Evolutionary conservation across 2,888 invertebrate species (phyloP).

Genomic region (Folsomia candida): DNA sequence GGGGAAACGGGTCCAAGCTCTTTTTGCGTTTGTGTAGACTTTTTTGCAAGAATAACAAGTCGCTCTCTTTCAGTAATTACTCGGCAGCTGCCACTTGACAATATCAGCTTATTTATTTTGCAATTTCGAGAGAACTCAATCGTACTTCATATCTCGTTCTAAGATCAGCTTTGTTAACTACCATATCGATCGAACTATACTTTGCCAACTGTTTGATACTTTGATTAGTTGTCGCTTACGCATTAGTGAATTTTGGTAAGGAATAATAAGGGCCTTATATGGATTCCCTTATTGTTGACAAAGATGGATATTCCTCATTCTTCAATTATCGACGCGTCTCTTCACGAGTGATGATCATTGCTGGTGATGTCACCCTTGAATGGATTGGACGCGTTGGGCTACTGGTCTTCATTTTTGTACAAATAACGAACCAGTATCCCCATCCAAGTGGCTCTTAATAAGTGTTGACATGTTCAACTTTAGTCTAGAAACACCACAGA

Average conservation of each 20-base stretch:
- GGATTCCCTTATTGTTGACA: background rate
- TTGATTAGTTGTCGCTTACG: background rate
- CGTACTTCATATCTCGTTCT: background rate
- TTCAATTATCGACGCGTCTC: background rate
- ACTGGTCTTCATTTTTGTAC: background rate
- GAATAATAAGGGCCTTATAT: background rate
- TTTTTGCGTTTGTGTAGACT: too few relatives aligned
- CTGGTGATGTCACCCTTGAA: background rate
- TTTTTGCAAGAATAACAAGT: too few relatives aligned
- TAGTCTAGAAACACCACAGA: too few relatives aligned
- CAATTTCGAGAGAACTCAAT: background rate
- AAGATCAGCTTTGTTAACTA: background rate
- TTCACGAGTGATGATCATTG: background rate
- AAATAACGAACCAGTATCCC: background rate
- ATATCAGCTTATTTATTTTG: background rate
- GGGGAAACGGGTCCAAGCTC: too few relatives aligned
- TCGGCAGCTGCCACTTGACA: background rate
- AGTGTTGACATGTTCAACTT: background rate
- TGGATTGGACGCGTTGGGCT: background rate
- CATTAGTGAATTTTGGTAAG: background rate
- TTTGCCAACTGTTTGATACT: background rate
- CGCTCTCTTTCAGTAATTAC: background rate
- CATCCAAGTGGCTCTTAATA: background rate
- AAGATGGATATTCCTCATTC: background rate
- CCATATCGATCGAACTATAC: too few relatives aligned